These are phyloP conservation scores for Orthonevra nobilis DNA, from an alignment of 2,888 invertebrate genomes.

Conservation along the genomic window DNA sequence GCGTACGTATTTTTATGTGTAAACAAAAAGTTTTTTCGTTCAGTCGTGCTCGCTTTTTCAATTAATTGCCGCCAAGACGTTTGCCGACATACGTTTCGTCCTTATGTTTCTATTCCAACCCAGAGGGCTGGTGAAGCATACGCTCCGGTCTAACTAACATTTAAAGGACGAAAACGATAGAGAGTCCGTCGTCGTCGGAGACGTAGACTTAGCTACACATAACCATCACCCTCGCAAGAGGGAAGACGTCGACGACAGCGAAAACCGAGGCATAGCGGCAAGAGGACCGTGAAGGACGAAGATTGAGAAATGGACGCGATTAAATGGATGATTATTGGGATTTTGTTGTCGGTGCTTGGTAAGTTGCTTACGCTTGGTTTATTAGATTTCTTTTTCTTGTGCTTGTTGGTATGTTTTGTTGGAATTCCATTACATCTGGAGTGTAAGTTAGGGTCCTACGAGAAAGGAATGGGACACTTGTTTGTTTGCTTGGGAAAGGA, in stretches of 20 bases:
- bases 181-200: slow-evolving; percentile 39
- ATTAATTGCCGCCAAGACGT: slow-evolving; percentile 71
- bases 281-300: slow-evolving; percentile 32
- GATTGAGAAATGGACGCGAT: slow-evolving; percentile 68
- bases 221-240: slow-evolving; percentile 18
- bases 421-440: slow-evolving; percentile 36
- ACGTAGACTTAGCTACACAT: slow-evolving; percentile 33
- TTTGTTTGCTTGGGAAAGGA: slow-evolving; percentile 55
- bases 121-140: slow-evolving; percentile 33
- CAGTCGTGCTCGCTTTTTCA: slow-evolving; percentile 71
- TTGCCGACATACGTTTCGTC: slow-evolving; percentile 65
- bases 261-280: slow-evolving; percentile 12
- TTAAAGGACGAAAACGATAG: slow-evolving; percentile 55
- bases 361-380: slow-evolving; percentile 69
- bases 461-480: slow-evolving; percentile 62
- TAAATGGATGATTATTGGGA: slow-evolving; percentile 70
- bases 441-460: not conserved
- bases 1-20: no score
- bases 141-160: slow-evolving; percentile 18
- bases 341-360: slow-evolving; percentile 69
- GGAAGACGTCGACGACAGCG: slow-evolving; percentile 7
- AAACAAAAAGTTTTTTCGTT: slow-evolving; percentile 62
- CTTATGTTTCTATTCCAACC: slow-evolving; percentile 33
- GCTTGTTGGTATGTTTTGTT: slow-evolving; percentile 16
- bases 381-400: slow-evolving; percentile 30